Conservation (phyloP, 2,797 vertebrate species). For the Bufotes viridis region DNA sequence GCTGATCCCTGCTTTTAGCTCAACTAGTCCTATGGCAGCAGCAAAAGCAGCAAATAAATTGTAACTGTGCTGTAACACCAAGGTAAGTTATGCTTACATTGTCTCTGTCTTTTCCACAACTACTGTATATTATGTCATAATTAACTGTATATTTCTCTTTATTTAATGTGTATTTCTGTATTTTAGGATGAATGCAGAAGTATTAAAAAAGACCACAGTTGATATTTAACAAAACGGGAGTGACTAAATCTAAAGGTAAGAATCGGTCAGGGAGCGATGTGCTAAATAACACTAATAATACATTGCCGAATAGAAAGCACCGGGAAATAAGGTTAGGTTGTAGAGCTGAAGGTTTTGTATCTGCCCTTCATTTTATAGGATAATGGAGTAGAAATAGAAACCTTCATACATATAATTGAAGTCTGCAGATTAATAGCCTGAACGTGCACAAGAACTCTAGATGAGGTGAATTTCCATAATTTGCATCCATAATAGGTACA, state of each 20-base stretch:
- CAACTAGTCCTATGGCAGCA: not conserved
- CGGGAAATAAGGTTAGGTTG: no score
- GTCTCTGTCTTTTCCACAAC: not conserved
- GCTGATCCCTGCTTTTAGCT: no score
- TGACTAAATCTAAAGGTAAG: not conserved
- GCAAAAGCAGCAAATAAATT: not conserved
- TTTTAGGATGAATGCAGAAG: constrained; percentile 11
- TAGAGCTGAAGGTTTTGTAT: not conserved
- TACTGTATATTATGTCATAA: not conserved
- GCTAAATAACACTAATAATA: not conserved
- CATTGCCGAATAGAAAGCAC: no score
- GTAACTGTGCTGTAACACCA: not conserved
- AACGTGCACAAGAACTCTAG: no score
- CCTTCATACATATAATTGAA: no score
- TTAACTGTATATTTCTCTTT: not conserved
- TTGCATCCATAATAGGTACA: no score
- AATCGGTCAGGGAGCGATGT: not conserved
- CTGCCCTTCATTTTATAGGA: not conserved
- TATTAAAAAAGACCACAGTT: not conserved
- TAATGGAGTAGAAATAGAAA: no score
- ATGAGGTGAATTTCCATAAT: no score
- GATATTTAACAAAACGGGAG: not conserved
- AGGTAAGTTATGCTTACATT: not conserved
- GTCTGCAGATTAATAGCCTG: no score
- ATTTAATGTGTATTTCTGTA: not conserved